Evolutionary conservation across 2,888 invertebrate genomes (phyloP).

Genomic region (Blomia tropicalis): DNA sequence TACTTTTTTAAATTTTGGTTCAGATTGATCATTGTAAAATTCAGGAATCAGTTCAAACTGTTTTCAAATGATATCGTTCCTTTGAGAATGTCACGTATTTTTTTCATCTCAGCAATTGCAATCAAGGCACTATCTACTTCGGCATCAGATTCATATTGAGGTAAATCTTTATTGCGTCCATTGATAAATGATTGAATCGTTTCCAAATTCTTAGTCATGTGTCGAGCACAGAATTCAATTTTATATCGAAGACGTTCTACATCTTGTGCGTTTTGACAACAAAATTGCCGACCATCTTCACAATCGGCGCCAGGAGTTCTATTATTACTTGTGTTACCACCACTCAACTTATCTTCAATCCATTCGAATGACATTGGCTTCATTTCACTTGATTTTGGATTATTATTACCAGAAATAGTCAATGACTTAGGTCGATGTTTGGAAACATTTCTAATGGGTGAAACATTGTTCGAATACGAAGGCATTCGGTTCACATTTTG

Average conservation of each 20-base stretch:
- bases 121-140: constrained; percentile 28
- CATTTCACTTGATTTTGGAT: constrained; percentile 7
- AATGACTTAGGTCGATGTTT: constrained; percentile 5
- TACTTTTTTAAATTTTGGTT: too few relatives aligned
- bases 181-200: constrained; percentile 22
- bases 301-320: constrained; percentile 14
- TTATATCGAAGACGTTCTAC: constrained; percentile 15
- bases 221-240: constrained; percentile 22
- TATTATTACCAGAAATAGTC: not conserved
- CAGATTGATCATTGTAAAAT: too few relatives aligned
- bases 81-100: constrained; percentile 29
- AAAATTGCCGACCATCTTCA: not conserved
- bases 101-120: constrained; percentile 30
- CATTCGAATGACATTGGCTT: constrained; percentile 16
- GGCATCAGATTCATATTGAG: not conserved
- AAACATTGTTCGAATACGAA: too few relatives aligned
- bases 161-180: not conserved
- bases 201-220: constrained; percentile 21
- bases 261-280: constrained; percentile 7
- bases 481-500: not conserved
- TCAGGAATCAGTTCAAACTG: not conserved
- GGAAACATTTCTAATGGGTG: not conserved
- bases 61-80: constrained; percentile 27
- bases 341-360: constrained; percentile 15
- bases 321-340: too few relatives aligned